phyloP scores from a whole-genome alignment of 2,797 vertebrate species.

The Sphenopsis melanotis region DNA sequence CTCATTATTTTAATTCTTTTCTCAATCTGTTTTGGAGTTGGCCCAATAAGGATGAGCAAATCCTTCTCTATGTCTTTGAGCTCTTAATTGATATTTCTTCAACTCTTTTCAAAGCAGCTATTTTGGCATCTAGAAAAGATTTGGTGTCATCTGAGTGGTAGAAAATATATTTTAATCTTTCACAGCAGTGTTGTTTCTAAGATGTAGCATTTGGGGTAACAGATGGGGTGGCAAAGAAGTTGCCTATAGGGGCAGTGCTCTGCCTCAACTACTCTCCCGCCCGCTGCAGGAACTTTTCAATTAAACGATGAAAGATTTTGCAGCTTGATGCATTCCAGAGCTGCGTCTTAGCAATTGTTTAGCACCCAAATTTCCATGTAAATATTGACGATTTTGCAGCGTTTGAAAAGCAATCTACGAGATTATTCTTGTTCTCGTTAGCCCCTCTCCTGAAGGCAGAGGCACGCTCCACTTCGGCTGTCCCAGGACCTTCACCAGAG shows the following conservation, averaged over 20 bases:
- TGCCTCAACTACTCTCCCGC: slow-evolving; percentile 81
- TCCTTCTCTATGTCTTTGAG: slow-evolving; percentile 81
- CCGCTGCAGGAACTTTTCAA: slow-evolving; percentile 81
- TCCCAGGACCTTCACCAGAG: background rate
- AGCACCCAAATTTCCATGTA: slow-evolving; percentile 68
- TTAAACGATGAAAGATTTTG: slow-evolving; percentile 81
- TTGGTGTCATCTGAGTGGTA: slow-evolving; percentile 85
- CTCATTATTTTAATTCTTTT: slow-evolving; percentile 82
- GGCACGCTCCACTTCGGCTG: fast-evolving
- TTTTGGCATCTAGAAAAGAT: slow-evolving; percentile 85
- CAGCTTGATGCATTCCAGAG: slow-evolving; percentile 73
- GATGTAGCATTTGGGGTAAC: slow-evolving; percentile 85
- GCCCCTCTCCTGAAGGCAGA: background rate
- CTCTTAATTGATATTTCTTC: slow-evolving; percentile 86
- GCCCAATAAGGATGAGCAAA: slow-evolving; percentile 84
- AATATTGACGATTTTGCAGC: slow-evolving; percentile 64
- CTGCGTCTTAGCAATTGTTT: slow-evolving; percentile 72
- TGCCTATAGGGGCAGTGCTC: slow-evolving; percentile 83
- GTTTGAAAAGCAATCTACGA: slow-evolving; percentile 23
- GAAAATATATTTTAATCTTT: slow-evolving; percentile 87
- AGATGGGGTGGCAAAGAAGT: slow-evolving; percentile 85
- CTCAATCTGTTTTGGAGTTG: slow-evolving; percentile 82
- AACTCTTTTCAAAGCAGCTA: slow-evolving; percentile 85
- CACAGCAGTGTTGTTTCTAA: slow-evolving; percentile 83
- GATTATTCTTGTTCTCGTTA: slow-evolving; percentile 13